Percentiles rank a stretch among this genome's conserved stretches.
phyloP scores from a whole-genome alignment of 2,888 invertebrate genomes.

The Linnaemya vulpina region DNA sequence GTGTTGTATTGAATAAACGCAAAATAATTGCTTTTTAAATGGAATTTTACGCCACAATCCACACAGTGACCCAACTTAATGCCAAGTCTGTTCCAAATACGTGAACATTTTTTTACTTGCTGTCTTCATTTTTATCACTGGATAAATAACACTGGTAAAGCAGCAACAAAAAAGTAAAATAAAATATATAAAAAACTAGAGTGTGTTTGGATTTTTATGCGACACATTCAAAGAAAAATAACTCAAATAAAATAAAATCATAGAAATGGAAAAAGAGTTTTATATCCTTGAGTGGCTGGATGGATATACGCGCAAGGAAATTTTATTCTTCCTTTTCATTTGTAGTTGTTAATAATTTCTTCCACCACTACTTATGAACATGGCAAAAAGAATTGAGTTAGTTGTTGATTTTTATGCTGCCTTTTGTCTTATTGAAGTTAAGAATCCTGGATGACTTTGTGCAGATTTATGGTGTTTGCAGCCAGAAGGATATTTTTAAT shows the following conservation, averaged over 20 bases:
- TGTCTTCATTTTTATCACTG: slow-evolving; percentile 24
- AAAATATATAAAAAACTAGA: neutral
- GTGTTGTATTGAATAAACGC: slow-evolving; percentile 76
- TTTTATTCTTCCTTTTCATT: slow-evolving; percentile 1
- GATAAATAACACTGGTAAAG: slow-evolving; percentile 14
- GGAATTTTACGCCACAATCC: slow-evolving; percentile 71
- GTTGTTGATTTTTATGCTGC: slow-evolving; percentile 31
- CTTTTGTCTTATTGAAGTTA: slow-evolving; percentile 41
- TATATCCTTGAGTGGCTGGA: slow-evolving; percentile 5
- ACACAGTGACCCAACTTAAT: slow-evolving; percentile 53
- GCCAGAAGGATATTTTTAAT: slow-evolving; percentile 72
- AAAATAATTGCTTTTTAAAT: slow-evolving; percentile 78
- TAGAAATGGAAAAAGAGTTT: slow-evolving; percentile 54
- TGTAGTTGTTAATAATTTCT: slow-evolving; percentile 39
- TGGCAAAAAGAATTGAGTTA: slow-evolving; percentile 35
- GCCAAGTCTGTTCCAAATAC: slow-evolving; percentile 34
- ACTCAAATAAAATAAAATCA: slow-evolving; percentile 1
- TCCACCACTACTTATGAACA: slow-evolving; percentile 26
- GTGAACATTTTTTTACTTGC: slow-evolving; percentile 19
- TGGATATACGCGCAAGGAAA: neutral
- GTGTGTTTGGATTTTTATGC: slow-evolving; percentile 21
- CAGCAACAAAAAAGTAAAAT: neutral
- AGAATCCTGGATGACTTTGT: slow-evolving; percentile 61
- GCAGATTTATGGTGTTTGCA: slow-evolving; percentile 69
- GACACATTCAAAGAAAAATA: slow-evolving; percentile 36